These are phyloP conservation scores for Epinephelus malabaricus DNA, from an alignment of 2,797 vertebrate species.

Conservation along the genomic window DNA sequence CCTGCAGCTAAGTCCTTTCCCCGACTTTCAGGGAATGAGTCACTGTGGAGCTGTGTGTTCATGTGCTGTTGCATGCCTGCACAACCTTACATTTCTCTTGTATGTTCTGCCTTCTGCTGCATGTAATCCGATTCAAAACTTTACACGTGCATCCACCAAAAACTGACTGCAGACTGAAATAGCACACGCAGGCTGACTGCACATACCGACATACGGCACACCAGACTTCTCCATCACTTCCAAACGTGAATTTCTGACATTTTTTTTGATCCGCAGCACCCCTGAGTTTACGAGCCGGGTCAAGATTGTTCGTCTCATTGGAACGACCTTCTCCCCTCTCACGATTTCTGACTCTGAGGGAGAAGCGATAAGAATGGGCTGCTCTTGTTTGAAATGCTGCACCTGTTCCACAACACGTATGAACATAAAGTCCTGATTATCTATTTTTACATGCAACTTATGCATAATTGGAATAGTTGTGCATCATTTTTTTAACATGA, in stretches of 20 bases:
- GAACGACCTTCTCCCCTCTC: constrained; percentile 78
- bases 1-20: constrained; percentile 75
- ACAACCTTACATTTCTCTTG: constrained; percentile 53
- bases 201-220: constrained; percentile 44
- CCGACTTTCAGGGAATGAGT: constrained; percentile 69
- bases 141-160: constrained; percentile 46
- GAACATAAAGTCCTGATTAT: constrained; percentile 61
- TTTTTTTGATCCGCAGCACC: constrained; percentile 60
- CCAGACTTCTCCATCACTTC: constrained; percentile 74
- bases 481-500: constrained; percentile 1
- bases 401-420: constrained; percentile 80
- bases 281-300: constrained; percentile 76
- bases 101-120: constrained; percentile 32
- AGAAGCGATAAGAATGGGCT: constrained; percentile 61
- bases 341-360: constrained; percentile 71
- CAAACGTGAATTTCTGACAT: constrained; percentile 80
- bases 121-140: constrained; percentile 61
- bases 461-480: constrained; percentile 26
- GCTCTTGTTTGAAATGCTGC: constrained; percentile 70
- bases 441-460: constrained; percentile 69
- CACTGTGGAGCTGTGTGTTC: constrained; percentile 31
- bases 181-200: constrained; percentile 35
- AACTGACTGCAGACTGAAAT: constrained; percentile 66
- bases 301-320: constrained; percentile 61
- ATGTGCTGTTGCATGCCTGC: constrained; percentile 56